These are phyloP conservation scores for Clarias pachynema DNA, from an alignment of 2,797 vertebrate genomes.

Conservation along the genomic window DNA sequence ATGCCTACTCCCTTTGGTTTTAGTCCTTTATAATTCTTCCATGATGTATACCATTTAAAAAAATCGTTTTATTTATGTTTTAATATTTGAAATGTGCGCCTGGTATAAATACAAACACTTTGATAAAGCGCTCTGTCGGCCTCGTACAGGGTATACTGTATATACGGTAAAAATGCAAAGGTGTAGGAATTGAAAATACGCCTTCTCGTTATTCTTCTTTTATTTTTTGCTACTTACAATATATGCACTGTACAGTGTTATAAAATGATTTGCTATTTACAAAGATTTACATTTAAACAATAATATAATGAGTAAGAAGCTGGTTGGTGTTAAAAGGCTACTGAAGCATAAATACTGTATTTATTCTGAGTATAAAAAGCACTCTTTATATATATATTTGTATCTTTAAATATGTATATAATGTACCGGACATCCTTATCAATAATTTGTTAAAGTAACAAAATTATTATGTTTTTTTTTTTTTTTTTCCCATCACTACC, in stretches of 20 bases:
- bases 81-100: neutral
- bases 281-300: neutral
- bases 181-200: conserved; percentile 18
- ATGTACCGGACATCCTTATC: neutral
- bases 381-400: neutral
- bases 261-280: neutral
- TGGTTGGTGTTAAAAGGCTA: neutral
- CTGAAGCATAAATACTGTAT: neutral
- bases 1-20: neutral
- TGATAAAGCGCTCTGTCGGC: neutral
- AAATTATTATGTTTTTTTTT: no score
- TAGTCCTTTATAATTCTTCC: neutral
- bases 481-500: neutral
- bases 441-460: neutral
- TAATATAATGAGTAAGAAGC: neutral
- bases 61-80: neutral
- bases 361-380: neutral
- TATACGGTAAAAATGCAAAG: conserved; percentile 2
- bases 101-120: neutral
- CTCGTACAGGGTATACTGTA: neutral
- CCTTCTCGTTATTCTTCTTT: neutral
- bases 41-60: neutral
- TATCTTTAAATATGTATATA: neutral
- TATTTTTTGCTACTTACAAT: neutral
- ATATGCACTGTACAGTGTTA: neutral